Evolutionary conservation across 2,888 invertebrate species (phyloP), one percentile per base, ranked within the genome.

Genomic region (Tortrix viridana): DNA sequence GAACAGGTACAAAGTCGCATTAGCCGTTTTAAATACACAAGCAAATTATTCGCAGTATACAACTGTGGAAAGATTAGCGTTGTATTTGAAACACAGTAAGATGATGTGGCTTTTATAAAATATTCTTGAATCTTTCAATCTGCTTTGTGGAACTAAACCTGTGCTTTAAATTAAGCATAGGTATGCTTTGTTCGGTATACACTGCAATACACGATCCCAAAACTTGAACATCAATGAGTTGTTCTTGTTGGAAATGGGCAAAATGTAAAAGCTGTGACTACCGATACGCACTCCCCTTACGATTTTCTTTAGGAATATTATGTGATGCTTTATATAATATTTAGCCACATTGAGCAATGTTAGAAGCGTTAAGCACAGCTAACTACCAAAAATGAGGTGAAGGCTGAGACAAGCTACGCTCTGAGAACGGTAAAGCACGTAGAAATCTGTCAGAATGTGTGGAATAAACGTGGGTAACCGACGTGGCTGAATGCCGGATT

Each of bases 1-100:
- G 6, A 44, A 50, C 61, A 61, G 61, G 61, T 61, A 61, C 22
- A 47, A 44, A 49, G 37, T 48, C 20, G 37, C 47, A 47, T 49
- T 49, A 44, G 56, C 56, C 50, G 61, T 22, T 48, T 23, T 18
- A 38, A 20, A 23, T 52, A 52, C 38, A 52, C 32, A 38, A 26
- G 12, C 23, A 41, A 52, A 16, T 37, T 32, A 46, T 38, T 20
- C 32, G 12, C 61, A 18, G 53, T 54, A 19, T 16, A 23, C 5
- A 32, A 38, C 52, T 48, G 41, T 61, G 48, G 38, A 49, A 48
- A 38, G 22, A 22, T 32, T 20, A 18, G 22, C 37, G 37, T 26
- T 43, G 22, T 41, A 55, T 44, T 19, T 32, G 32, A 12, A 37
- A 46, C n/a, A 18, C 50, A 44, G 49, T 19, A 3, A 44, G 38